These are phyloP conservation scores for Mamestra configurata DNA, from an alignment of 1,140 invertebrate genomes.

Conservation along the genomic window DNA sequence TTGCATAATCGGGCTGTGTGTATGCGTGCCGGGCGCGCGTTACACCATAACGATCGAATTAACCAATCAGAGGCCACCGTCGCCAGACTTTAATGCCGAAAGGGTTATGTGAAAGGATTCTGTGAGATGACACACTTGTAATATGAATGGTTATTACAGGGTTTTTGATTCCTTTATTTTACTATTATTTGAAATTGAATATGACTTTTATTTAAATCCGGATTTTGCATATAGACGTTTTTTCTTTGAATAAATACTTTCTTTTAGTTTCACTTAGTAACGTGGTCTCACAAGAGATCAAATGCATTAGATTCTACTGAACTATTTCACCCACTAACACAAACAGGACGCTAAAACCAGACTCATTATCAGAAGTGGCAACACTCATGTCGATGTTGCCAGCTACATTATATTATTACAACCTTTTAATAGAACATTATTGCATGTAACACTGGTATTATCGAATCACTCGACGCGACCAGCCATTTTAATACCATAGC, in stretches of 20 bases:
- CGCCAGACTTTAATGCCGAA: constrained; percentile 12
- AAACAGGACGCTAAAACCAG: neutral
- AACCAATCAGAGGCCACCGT: constrained; percentile 55
- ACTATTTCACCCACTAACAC: neutral
- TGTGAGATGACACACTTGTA: constrained; percentile 20
- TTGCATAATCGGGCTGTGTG: constrained; percentile 65
- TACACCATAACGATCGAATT: constrained; percentile 59
- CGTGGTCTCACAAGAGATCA: neutral
- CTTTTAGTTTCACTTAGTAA: neutral
- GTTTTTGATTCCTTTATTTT: neutral
- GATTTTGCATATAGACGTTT: no score
- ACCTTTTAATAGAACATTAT: constrained; percentile 29
- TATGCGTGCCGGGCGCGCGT: constrained; percentile 61
- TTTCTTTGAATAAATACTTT: no score
- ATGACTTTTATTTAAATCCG: no score
- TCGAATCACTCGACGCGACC: constrained; percentile 2
- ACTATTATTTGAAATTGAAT: neutral
- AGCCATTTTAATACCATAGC: constrained; percentile 4
- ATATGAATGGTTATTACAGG: neutral
- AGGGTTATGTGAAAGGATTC: constrained; percentile 45
- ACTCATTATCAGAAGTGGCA: constrained; percentile 19
- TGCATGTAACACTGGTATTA: constrained; percentile 24
- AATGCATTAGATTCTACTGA: neutral
- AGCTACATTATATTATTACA: constrained; percentile 19
- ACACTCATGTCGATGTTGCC: constrained; percentile 16